Evolutionary conservation across 2,888 invertebrate species (phyloP).

Genomic region (Rhingia rostrata): DNA sequence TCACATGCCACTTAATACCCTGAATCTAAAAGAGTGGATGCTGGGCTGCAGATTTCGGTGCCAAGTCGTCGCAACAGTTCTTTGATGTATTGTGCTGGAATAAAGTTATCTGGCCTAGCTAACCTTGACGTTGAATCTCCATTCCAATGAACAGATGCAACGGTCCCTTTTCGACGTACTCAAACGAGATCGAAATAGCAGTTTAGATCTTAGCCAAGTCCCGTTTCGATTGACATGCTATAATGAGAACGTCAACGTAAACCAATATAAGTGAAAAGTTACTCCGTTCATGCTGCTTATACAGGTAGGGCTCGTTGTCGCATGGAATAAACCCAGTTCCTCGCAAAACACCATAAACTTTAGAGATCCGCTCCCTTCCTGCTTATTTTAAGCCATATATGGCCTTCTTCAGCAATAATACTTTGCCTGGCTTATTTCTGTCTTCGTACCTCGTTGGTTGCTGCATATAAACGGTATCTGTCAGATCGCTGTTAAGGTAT

Average conservation of each 20-base stretch:
- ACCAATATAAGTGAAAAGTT: conserved; percentile 17
- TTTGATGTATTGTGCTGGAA: conserved; percentile 33
- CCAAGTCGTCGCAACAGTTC: conserved; percentile 30
- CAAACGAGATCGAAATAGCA: conserved; percentile 22
- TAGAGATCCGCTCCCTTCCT: conserved; percentile 41
- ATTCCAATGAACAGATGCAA: conserved; percentile 29
- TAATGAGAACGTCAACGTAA: conserved; percentile 37
- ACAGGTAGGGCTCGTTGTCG: conserved; percentile 31
- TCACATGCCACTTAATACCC: conserved; percentile 28
- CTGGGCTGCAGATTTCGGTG: conserved; percentile 25
- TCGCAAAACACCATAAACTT: conserved; percentile 20
- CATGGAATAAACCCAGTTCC: conserved; percentile 22
- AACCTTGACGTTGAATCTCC: conserved; percentile 31
- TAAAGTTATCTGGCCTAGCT: conserved; percentile 29
- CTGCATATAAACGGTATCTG: conserved; percentile 22
- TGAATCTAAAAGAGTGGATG: conserved; percentile 31
- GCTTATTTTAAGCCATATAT: conserved; percentile 38
- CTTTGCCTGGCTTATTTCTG: background rate
- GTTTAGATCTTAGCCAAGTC: conserved; percentile 18
- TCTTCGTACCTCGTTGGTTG: background rate
- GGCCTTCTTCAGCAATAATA: conserved; percentile 24
- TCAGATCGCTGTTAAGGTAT: conserved; percentile 25
- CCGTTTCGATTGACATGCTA: conserved; percentile 18
- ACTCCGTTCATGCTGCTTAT: conserved; percentile 22
- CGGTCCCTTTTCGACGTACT: conserved; percentile 30